Conservation (phyloP, 2,797 vertebrate genomes). For the Australoheros facetus region DNA sequence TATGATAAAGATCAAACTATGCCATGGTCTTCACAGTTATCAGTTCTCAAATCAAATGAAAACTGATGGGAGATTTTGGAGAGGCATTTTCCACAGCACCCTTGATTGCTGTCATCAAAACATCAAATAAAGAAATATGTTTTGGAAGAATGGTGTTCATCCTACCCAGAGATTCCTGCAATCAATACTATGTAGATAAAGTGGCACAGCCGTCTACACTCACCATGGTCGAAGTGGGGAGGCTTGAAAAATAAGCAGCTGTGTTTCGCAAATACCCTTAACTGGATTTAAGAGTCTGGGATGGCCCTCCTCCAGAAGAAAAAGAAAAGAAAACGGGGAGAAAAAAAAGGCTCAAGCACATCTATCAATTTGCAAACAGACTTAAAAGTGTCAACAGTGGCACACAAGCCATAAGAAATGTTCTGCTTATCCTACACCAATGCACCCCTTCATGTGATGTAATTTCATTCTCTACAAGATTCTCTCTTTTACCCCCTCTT, state of each 20-base stretch:
- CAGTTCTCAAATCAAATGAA: neutral
- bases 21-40: neutral
- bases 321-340: neutral
- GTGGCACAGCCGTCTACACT: slow-evolving; percentile 34
- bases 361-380: slow-evolving; percentile 87
- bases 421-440: slow-evolving; percentile 81
- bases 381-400: slow-evolving; percentile 81
- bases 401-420: slow-evolving; percentile 73
- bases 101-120: neutral
- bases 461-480: slow-evolving; percentile 83
- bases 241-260: slow-evolving; percentile 73
- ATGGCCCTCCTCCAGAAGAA: slow-evolving; percentile 64
- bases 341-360: slow-evolving; percentile 67
- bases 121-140: neutral
- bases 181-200: slow-evolving; percentile 1
- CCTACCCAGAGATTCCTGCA: neutral
- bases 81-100: neutral
- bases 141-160: neutral
- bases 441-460: slow-evolving; percentile 82
- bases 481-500: slow-evolving; percentile 74
- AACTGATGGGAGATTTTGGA: neutral
- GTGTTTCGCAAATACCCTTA: slow-evolving; percentile 77
- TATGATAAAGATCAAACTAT: neutral
- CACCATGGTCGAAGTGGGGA: slow-evolving; percentile 39
- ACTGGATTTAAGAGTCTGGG: slow-evolving; percentile 80